Evolutionary conservation across 2,113 vertebrate species (phyloP), one percentile per base, ranked within the genome.

Genomic region (Paramormyrops kingsleyae): DNA sequence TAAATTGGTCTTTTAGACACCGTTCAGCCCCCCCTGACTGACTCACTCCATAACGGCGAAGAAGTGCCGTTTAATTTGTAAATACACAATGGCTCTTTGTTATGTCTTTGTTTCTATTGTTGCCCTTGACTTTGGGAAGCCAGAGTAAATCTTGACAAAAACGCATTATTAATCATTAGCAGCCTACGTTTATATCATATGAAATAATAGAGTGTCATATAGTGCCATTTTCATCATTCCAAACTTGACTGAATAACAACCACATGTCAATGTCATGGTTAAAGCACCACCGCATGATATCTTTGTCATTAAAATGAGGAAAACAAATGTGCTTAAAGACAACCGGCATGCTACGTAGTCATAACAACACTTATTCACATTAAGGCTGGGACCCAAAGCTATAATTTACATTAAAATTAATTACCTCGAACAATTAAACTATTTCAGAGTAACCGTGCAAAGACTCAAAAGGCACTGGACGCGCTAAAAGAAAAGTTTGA

Each of bases 271-370:
- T 92, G 92, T 95, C 95, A 93, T 96, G 95, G 96, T 96, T 96
- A 94, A 96, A 96, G 95, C 95, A 93, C 95, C 95, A 92, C 96
- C 92, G 94, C 96, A 96, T 96, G 96, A 96, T 96, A 96, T 96
- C 96, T 96, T 96, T 96, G 96, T 96, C 96, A 93, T 95, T 94
- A 88, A 94, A 94, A 94, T 94, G 95, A 95, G 93, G 94, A 94
- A 93, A 96, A 95, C 95, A 85, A 89, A 89, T 94, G 93, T 89
- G 93, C 93, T 92, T 93, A 92, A 94, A 95, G 95, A 95, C 94
- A 95, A 94, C 93, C 93, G 90, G 92, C 92, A 92, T 90, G 90
- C 92, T 85, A 70, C 91, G 92, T 92, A 96, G 96, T 96, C 96
- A 96, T 94, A 96, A 96, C 96, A 96, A 92, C 94, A 89, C 93